Conservation (phyloP, 2,888 invertebrate species). For the Macrosoma leucophasiata region DNA sequence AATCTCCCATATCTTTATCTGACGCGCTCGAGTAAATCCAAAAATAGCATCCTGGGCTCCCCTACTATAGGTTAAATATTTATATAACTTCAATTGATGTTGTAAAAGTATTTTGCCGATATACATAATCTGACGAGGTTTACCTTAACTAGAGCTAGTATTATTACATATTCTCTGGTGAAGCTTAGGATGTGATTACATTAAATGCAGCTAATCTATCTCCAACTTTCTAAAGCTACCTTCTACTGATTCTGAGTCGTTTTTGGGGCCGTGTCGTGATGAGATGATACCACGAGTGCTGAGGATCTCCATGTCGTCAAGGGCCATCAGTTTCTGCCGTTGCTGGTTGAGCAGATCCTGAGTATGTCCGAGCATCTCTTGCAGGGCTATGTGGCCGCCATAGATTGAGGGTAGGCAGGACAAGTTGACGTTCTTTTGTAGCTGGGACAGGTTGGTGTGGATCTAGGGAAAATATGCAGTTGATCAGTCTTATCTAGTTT, state of each 20-base stretch:
- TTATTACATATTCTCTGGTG: not conserved
- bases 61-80: not conserved
- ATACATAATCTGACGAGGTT: not conserved
- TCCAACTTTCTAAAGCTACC: conserved; percentile 83
- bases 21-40: not conserved
- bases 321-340: conserved; percentile 73
- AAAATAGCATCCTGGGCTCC: not conserved
- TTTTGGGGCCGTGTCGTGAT: conserved; percentile 42
- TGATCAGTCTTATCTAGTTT: not conserved
- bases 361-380: conserved; percentile 83
- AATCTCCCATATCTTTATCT: not conserved
- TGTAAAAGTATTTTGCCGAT: not conserved
- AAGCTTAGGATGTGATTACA: not conserved
- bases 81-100: not conserved
- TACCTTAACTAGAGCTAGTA: not conserved
- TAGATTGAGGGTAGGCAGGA: conserved; percentile 82
- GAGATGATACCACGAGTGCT: conserved; percentile 75
- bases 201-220: conserved; percentile 67
- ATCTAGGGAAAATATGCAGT: conserved; percentile 59
- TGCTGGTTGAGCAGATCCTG: conserved; percentile 77
- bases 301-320: conserved; percentile 80
- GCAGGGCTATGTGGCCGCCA: conserved; percentile 81
- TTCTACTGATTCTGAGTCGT: conserved; percentile 49
- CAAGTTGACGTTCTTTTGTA: conserved; percentile 76
- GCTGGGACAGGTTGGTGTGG: conserved; percentile 74